These are phyloP conservation scores for Drosophila silvestris DNA, from an alignment of 2,888 invertebrate species.

Conservation along the genomic window DNA sequence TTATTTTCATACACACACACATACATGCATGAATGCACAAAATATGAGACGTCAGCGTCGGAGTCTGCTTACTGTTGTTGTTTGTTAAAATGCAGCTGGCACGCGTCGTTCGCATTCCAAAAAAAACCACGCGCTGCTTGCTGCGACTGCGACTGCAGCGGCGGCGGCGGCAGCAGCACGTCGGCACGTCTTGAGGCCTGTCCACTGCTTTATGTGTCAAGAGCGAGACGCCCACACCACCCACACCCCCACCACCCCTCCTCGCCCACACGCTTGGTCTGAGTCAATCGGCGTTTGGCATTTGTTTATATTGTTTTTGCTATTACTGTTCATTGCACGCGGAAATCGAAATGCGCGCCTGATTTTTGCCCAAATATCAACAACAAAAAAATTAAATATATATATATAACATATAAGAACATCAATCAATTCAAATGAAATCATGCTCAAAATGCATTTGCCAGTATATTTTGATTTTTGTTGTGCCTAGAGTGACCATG, in stretches of 20 bases:
- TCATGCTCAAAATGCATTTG: conserved; percentile 45
- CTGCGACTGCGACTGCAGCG: conserved; percentile 9
- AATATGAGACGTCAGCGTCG: conserved; percentile 26
- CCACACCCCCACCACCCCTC: neutral
- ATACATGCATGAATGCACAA: neutral
- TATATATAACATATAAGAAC: conserved; percentile 1
- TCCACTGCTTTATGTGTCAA: conserved; percentile 68
- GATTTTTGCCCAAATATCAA: conserved; percentile 30
- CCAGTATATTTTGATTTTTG: neutral
- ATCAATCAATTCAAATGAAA: conserved; percentile 36
- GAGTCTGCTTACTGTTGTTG: conserved; percentile 26
- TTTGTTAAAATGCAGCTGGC: conserved; percentile 45
- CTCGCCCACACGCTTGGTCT: neutral
- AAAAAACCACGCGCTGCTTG: conserved; percentile 26
- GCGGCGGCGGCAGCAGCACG: conserved; percentile 31
- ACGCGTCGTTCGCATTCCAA: conserved; percentile 51
- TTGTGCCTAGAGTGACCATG: conserved; percentile 55
- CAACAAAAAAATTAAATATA: neutral
- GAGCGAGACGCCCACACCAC: conserved; percentile 47
- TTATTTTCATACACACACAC: conserved; percentile 46
- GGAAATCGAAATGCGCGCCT: conserved; percentile 63
- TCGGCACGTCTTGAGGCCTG: conserved; percentile 60
- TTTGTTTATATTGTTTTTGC: conserved; percentile 4
- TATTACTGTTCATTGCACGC: conserved; percentile 33
- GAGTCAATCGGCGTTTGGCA: conserved; percentile 9